Percentiles rank a stretch among this genome's conserved stretches.
These are phyloP conservation scores for Eurypyga helias DNA, from an alignment of 2,113 vertebrate genomes.

Conservation along the genomic window DNA sequence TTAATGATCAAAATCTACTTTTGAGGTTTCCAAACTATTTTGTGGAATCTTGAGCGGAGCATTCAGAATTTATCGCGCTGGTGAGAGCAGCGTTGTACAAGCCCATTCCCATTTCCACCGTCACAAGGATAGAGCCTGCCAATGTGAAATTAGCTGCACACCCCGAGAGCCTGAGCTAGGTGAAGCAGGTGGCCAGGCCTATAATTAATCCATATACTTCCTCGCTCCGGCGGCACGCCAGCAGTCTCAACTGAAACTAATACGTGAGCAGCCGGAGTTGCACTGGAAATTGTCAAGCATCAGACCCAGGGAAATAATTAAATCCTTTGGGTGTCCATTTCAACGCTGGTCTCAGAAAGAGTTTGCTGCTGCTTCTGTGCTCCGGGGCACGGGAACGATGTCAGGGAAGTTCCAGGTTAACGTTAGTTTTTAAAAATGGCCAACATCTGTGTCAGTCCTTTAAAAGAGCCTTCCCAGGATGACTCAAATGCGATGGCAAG, in stretches of 20 bases:
- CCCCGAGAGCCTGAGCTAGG: not conserved
- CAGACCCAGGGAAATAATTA: not conserved
- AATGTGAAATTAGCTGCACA: not conserved
- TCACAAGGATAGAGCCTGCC: not conserved
- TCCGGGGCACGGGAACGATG: not conserved
- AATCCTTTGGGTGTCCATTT: not conserved
- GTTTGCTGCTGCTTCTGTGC: not conserved
- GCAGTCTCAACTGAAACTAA: not conserved
- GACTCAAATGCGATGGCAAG: not conserved
- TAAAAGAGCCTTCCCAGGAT: not conserved
- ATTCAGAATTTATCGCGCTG: not conserved
- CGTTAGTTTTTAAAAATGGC: not conserved
- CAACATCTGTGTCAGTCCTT: not conserved
- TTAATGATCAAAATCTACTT: conserved; percentile 10
- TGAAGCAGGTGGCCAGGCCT: not conserved
- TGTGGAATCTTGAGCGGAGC: not conserved
- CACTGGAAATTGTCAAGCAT: not conserved
- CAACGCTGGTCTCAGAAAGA: not conserved
- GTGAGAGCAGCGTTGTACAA: not conserved
- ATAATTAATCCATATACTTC: not conserved
- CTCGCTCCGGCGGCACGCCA: not conserved
- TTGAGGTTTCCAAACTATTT: not conserved
- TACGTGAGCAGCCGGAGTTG: not conserved
- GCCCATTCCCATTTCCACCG: not conserved
- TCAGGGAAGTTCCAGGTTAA: not conserved